These are phyloP conservation scores for Crotalus viridis DNA, from an alignment of 2,113 vertebrate species.

Conservation along the genomic window DNA sequence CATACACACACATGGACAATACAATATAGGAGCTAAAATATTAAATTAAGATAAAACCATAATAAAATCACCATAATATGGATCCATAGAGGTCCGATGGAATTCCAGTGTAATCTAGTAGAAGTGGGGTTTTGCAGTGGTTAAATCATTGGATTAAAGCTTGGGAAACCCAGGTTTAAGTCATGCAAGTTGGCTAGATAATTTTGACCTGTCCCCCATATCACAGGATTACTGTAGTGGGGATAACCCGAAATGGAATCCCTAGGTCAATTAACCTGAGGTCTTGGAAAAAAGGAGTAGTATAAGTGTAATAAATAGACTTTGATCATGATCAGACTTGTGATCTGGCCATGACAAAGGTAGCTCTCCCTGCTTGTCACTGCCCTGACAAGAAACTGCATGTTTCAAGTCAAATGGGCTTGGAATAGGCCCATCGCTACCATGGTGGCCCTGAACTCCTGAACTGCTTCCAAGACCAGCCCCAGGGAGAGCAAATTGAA, in stretches of 20 bases:
- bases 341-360: background rate
- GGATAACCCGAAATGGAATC: background rate
- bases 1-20: background rate
- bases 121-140: background rate
- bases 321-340: background rate
- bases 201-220: background rate
- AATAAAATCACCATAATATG: background rate
- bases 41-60: background rate
- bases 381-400: background rate
- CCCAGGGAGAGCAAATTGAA: background rate
- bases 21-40: background rate
- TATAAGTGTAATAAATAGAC: background rate
- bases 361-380: background rate
- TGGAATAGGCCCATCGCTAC: background rate
- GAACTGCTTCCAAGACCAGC: background rate
- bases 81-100: background rate
- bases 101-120: background rate
- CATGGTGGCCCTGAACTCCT: background rate
- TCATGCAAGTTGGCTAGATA: background rate
- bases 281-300: background rate
- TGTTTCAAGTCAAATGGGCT: background rate
- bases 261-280: background rate
- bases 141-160: background rate
- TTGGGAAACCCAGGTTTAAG: background rate
- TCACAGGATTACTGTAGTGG: background rate